Evolutionary conservation across 2,888 invertebrate species (phyloP).

Genomic region (Hipparchia sbordonii): DNA sequence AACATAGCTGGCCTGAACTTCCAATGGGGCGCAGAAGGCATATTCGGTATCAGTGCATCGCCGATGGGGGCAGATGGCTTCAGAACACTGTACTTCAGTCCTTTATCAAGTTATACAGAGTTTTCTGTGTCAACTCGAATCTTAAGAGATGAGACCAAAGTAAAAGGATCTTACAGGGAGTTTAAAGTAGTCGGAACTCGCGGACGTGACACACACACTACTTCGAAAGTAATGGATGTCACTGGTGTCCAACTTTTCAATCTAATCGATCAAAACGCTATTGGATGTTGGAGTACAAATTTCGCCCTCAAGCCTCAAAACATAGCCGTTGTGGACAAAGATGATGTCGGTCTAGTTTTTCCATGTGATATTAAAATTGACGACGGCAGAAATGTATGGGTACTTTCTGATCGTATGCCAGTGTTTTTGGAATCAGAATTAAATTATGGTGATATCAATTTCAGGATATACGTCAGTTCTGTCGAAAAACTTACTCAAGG

Average conservation of each 20-base stretch:
- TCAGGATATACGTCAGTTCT: slow-evolving; percentile 88
- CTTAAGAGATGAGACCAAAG: slow-evolving; percentile 86
- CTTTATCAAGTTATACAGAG: slow-evolving; percentile 89
- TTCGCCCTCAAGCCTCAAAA: slow-evolving; percentile 85
- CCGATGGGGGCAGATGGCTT: slow-evolving; percentile 86
- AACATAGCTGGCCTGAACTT: slow-evolving; percentile 91
- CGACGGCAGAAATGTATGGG: slow-evolving; percentile 88
- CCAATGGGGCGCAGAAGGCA: slow-evolving; percentile 92
- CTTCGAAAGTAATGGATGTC: slow-evolving; percentile 88
- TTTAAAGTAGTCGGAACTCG: slow-evolving; percentile 86
- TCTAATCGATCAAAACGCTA: slow-evolving; percentile 90
- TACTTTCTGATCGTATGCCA: slow-evolving; percentile 92
- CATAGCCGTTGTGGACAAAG: slow-evolving; percentile 87
- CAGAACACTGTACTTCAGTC: slow-evolving; percentile 89
- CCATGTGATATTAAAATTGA: slow-evolving; percentile 92
- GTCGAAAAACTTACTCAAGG: slow-evolving; percentile 85
- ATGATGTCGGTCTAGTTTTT: slow-evolving; percentile 89
- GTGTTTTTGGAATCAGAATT: slow-evolving; percentile 87
- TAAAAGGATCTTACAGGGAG: slow-evolving; percentile 87
- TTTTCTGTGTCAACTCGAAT: slow-evolving; percentile 90
- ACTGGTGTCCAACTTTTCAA: slow-evolving; percentile 89
- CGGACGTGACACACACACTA: slow-evolving; percentile 87
- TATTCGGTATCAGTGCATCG: slow-evolving; percentile 90
- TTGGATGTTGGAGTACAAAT: slow-evolving; percentile 91
- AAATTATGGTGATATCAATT: slow-evolving; percentile 90